Percentiles rank a stretch among this genome's conserved stretches.
Evolutionary conservation across 2,113 vertebrate species (phyloP).

Genomic region (Acrocephalus arundinaceus): DNA sequence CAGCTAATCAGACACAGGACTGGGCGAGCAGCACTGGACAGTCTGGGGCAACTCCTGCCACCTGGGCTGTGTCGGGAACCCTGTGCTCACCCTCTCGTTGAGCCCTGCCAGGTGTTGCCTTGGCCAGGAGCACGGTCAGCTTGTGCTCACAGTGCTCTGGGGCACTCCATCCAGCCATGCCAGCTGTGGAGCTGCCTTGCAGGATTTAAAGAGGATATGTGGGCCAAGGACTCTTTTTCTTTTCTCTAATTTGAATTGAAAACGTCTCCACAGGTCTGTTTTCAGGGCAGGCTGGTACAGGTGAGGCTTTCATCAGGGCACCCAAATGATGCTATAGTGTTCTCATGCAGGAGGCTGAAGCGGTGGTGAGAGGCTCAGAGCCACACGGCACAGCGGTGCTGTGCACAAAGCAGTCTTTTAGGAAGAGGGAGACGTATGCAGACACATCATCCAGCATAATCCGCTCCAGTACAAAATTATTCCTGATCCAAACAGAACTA

Average conservation of each 20-base stretch:
- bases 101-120: rapidly evolving
- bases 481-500: background rate
- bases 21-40: rapidly evolving
- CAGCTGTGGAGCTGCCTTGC: background rate
- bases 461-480: background rate
- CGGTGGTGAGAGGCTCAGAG: rapidly evolving
- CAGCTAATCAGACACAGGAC: no score
- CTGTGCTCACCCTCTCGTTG: rapidly evolving
- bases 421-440: background rate
- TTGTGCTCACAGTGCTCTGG: rapidly evolving
- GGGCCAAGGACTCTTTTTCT: rapidly evolving
- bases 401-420: background rate
- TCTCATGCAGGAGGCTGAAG: background rate
- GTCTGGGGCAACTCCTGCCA: rapidly evolving
- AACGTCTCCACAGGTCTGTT: rapidly evolving
- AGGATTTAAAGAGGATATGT: rapidly evolving
- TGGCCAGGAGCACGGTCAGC: rapidly evolving
- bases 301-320: background rate
- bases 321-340: rapidly evolving
- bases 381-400: rapidly evolving
- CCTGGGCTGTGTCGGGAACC: background rate
- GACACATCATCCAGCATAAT: background rate
- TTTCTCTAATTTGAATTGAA: background rate
- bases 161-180: rapidly evolving
- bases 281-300: background rate